A percentile compares a stretch with the other conserved stretches of the same genome.
phyloP scores from a whole-genome alignment of 2,113 vertebrate species.

The Aphelocoma coerulescens region DNA sequence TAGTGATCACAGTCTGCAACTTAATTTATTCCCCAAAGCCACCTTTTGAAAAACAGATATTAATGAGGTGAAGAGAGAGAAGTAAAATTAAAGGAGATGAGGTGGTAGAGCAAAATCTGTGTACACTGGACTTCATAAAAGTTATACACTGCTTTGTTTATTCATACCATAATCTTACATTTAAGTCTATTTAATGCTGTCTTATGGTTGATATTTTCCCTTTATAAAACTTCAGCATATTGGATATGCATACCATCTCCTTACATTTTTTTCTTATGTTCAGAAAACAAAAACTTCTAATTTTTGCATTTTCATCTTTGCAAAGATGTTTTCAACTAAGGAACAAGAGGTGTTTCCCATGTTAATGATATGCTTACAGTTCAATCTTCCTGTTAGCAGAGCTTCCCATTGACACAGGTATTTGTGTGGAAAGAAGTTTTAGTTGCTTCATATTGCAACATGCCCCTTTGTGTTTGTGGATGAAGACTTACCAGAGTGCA shows the following conservation, averaged over 20 bases:
- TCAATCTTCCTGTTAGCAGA: neutral
- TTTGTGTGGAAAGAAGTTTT: neutral
- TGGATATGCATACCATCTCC: neutral
- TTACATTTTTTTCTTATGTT: neutral
- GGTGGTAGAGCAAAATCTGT: neutral
- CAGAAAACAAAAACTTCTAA: neutral
- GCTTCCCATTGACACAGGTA: neutral
- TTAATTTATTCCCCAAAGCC: neutral
- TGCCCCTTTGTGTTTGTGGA: neutral
- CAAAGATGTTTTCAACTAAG: neutral
- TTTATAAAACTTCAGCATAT: neutral
- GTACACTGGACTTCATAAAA: neutral
- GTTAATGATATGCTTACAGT: neutral
- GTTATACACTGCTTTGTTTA: neutral
- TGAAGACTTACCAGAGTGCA: neutral
- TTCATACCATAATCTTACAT: neutral
- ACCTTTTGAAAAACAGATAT: neutral
- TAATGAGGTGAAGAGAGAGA: neutral
- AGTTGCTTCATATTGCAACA: neutral
- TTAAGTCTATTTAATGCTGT: constrained; percentile 8
- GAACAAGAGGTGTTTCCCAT: neutral
- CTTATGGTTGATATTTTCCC: neutral
- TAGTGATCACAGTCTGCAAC: neutral
- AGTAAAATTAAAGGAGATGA: neutral
- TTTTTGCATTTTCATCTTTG: neutral